A percentile compares a stretch with the other conserved stretches of the same genome.
Evolutionary conservation across 2,113 vertebrate species (phyloP).

Genomic region (Spilogale gracilis): DNA sequence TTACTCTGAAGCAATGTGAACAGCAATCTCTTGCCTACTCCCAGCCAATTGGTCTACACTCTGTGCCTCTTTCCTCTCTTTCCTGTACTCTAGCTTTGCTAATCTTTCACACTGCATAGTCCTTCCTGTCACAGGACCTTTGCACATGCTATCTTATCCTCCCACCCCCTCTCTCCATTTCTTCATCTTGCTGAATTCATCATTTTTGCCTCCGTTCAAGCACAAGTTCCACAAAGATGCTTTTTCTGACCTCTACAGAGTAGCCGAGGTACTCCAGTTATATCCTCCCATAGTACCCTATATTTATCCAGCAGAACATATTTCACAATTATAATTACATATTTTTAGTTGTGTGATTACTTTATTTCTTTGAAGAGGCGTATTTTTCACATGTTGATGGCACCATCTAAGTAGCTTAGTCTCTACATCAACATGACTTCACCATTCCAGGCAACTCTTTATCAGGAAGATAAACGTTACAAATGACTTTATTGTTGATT

Average conservation of each 20-base stretch:
- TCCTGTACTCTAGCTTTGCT: background rate
- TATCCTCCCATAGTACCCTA: background rate
- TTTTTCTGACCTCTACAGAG: conserved; percentile 8
- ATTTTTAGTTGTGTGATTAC: background rate
- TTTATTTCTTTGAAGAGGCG: conserved; percentile 28
- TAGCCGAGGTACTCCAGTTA: background rate
- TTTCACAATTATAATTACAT: conserved; percentile 37
- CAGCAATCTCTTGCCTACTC: background rate
- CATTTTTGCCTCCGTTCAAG: conserved; percentile 46
- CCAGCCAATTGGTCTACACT: background rate
- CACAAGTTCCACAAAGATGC: conserved; percentile 29
- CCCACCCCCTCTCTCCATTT: background rate
- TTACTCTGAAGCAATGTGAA: background rate
- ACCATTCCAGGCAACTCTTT: conserved; percentile 31
- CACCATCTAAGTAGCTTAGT: background rate
- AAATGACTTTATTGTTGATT: conserved; percentile 49
- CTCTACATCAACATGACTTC: background rate
- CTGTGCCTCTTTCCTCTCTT: background rate
- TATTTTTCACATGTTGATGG: background rate
- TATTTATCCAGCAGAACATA: conserved; percentile 6
- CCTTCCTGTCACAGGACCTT: background rate
- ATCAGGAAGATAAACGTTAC: background rate
- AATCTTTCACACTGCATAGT: background rate
- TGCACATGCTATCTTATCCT: background rate
- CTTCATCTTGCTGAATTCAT: background rate